A percentile compares a stretch with the other conserved stretches of the same genome.
phyloP scores from a whole-genome alignment of 1,140 invertebrate species.

The Dreissena polymorpha region DNA sequence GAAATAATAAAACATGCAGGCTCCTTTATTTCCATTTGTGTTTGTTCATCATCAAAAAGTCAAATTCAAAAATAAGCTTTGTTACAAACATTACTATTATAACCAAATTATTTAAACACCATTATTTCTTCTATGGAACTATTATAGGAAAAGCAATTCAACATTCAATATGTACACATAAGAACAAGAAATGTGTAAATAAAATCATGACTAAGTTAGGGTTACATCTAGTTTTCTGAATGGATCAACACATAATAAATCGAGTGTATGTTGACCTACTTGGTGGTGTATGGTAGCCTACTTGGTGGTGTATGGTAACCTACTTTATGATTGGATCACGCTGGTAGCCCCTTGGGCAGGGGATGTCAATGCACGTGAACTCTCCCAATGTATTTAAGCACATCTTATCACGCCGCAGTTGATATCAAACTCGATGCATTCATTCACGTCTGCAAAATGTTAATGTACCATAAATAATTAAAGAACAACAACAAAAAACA shows the following conservation, averaged over 20 bases:
- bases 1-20: neutral
- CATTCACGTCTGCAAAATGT: too few relatives aligned
- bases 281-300: too few relatives aligned
- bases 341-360: slow-evolving; percentile 79
- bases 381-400: slow-evolving; percentile 81
- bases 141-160: too few relatives aligned
- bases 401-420: slow-evolving; percentile 78
- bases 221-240: too few relatives aligned
- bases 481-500: too few relatives aligned
- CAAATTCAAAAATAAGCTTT: too few relatives aligned
- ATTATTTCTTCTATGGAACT: too few relatives aligned
- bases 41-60: too few relatives aligned
- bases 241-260: neutral
- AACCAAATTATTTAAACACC: too few relatives aligned
- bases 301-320: too few relatives aligned
- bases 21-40: too few relatives aligned
- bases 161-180: neutral
- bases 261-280: neutral
- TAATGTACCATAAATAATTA: slow-evolving; percentile 82
- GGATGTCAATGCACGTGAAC: slow-evolving; percentile 79
- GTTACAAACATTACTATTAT: too few relatives aligned
- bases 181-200: neutral
- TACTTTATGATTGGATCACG: slow-evolving; percentile 77
- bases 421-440: slow-evolving; percentile 73
- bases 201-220: neutral